phyloP scores from a whole-genome alignment of 64 coral and sea anemone species.

The Cladopsammia gracilis region DNA sequence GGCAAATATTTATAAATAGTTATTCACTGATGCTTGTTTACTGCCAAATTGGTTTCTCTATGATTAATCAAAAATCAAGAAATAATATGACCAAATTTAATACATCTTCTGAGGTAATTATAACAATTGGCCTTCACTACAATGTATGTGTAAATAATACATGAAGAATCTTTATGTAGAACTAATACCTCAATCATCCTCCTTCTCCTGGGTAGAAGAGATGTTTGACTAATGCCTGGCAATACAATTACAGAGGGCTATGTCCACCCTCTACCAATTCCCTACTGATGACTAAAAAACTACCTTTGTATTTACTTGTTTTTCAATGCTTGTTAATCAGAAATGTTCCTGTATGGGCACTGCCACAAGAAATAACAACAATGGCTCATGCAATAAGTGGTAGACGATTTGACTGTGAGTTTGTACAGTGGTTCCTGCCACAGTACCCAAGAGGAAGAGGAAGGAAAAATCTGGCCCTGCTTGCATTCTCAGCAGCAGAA shows the following conservation, averaged over 20 bases:
- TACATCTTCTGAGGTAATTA: too few species aligned
- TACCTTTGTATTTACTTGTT: background rate
- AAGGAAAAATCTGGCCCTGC: background rate
- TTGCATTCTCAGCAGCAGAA: background rate
- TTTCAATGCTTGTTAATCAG: background rate
- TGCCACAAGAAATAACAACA: conserved; percentile 2
- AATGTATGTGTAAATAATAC: too few species aligned
- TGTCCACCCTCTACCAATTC: background rate
- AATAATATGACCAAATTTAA: too few species aligned
- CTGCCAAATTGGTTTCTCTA: too few species aligned
- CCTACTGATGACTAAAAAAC: too few species aligned
- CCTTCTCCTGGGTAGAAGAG: too few species aligned
- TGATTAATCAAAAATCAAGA: too few species aligned
- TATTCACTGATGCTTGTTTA: background rate
- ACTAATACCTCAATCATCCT: too few species aligned
- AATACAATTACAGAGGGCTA: background rate
- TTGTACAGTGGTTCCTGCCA: conserved; percentile 47
- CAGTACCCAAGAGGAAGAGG: conserved; percentile 17
- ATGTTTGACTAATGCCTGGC: background rate
- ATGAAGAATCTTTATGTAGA: too few species aligned
- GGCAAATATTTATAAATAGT: background rate
- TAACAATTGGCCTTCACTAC: too few species aligned
- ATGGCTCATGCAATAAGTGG: conserved; percentile 61
- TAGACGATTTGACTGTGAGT: conserved; percentile 20
- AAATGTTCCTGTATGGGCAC: conserved; percentile 33